Conservation (phyloP, 2,113 vertebrate genomes). For the Diadophis punctatus region DNA sequence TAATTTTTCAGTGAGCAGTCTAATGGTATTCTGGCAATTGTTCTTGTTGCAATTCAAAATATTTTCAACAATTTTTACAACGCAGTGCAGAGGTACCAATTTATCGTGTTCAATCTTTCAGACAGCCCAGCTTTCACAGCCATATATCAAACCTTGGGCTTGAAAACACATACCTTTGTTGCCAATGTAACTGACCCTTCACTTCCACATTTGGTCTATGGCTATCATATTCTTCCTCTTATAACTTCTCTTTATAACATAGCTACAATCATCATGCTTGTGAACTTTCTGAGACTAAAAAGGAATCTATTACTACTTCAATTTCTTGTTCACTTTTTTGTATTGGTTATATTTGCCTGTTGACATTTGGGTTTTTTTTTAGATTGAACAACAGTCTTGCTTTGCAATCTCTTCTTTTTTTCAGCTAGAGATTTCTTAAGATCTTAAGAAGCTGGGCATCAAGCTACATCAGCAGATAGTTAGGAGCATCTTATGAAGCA, state of each 20-base stretch:
- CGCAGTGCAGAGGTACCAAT: not conserved
- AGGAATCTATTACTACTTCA: not conserved
- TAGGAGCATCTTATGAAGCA: not conserved
- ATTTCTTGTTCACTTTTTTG: not conserved
- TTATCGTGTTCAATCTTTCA: not conserved
- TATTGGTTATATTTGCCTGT: not conserved
- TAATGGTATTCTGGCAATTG: not conserved
- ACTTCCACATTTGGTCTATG: not conserved
- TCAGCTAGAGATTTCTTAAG: not conserved
- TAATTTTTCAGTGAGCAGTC: not conserved
- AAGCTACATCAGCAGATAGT: not conserved
- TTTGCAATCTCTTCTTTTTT: not conserved
- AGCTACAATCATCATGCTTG: not conserved
- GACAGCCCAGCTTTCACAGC: not conserved
- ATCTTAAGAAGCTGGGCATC: not conserved
- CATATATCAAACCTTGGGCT: not conserved
- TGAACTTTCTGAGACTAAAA: not conserved
- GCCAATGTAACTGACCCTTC: not conserved
- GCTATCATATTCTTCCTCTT: not conserved
- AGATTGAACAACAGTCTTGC: not conserved
- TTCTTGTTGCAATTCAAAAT: not conserved
- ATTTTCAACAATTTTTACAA: not conserved
- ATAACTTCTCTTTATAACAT: not conserved
- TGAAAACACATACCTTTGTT: not conserved
- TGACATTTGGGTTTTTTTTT: not conserved